Evolutionary conservation across 2,797 vertebrate genomes (phyloP), one percentile per base, ranked within the genome.

Genomic region (Muscicapa striata): DNA sequence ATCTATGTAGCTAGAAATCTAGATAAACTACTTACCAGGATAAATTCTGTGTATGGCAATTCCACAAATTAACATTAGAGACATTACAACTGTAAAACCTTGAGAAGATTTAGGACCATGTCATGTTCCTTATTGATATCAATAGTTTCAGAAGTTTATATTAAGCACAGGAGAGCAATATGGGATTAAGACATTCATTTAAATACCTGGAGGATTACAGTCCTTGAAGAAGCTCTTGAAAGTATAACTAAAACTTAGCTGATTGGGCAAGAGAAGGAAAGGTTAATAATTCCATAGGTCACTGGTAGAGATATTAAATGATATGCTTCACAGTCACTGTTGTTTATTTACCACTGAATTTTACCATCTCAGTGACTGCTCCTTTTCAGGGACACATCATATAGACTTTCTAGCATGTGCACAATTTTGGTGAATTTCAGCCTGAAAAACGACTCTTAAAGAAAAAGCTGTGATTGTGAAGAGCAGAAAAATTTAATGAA

Each of bases 291-390:
- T 82, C 22, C 43, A 20, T 40, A 87, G 23, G 41, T 69, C 29
- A 29, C 43, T 81, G n/a, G 49, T 78, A 75, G 30, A 67, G 8
- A 34, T 38, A 54, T 48, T 89, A 77, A 89, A 64, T 43, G 0
- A 38, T 30, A 21, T 51, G 3, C 49, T 89, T 82, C 61, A 55
- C 74, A 82, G 49, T 68, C n/a, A 27, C 51, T 29, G 48, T 26
- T 87, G 51, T 94, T 93, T 86, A 75, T 84, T 81, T 94, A n/a
- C 67, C 61, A 64, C 68, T 89, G 54, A 70, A 87, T 78, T 80
- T 94, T 76, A 66, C 36, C 23, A 38, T 89, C 59, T 43, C 43
- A 59, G 34, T 81, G 84, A 85, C 58, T 89, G 86, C 75, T 96
- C 83, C 48, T 84, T 96, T 94, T 82, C 81, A 94, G 81, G 72